Conservation (phyloP, 2,888 invertebrate genomes). For the Drosophila histrio region DNA sequence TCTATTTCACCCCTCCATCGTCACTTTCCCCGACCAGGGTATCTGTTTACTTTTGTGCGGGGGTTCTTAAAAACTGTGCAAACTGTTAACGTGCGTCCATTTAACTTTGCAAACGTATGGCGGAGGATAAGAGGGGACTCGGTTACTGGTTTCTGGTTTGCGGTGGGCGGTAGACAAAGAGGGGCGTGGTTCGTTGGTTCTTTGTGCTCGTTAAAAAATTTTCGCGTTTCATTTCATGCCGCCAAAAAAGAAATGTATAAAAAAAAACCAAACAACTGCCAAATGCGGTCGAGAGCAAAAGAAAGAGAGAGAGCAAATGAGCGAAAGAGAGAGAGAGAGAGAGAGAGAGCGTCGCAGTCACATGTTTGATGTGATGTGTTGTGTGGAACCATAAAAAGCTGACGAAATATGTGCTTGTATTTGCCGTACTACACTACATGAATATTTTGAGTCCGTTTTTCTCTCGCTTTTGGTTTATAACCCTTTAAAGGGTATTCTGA, state of each 20-base stretch:
- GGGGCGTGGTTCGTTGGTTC: slow-evolving; percentile 45
- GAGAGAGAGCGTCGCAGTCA: slow-evolving; percentile 27
- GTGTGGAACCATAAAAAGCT: slow-evolving; percentile 50
- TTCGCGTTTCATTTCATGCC: slow-evolving; percentile 74
- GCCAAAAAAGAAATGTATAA: slow-evolving; percentile 47
- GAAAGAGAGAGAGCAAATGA: not conserved
- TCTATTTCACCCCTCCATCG: not conserved
- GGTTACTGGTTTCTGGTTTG: slow-evolving; percentile 41
- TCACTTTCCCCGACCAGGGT: not conserved
- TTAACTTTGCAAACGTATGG: slow-evolving; percentile 60
- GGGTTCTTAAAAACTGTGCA: slow-evolving; percentile 49
- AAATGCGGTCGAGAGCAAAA: slow-evolving; percentile 61
- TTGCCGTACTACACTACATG: slow-evolving; percentile 46
- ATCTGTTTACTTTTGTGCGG: slow-evolving; percentile 31
- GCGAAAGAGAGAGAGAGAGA: not conserved
- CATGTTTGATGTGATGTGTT: slow-evolving; percentile 54
- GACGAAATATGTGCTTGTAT: slow-evolving; percentile 58
- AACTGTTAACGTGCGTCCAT: slow-evolving; percentile 72
- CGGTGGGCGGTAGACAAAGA: slow-evolving; percentile 22
- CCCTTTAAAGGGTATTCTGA: slow-evolving; percentile 25
- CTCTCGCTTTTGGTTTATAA: slow-evolving; percentile 36
- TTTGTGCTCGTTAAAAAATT: slow-evolving; percentile 77
- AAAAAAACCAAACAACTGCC: slow-evolving; percentile 50
- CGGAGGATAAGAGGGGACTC: slow-evolving; percentile 15
- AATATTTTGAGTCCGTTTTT: slow-evolving; percentile 31